Base-by-base conservation (phyloP, 92 coral and sea anemone genomes). In the Bergia sp. region DNA sequence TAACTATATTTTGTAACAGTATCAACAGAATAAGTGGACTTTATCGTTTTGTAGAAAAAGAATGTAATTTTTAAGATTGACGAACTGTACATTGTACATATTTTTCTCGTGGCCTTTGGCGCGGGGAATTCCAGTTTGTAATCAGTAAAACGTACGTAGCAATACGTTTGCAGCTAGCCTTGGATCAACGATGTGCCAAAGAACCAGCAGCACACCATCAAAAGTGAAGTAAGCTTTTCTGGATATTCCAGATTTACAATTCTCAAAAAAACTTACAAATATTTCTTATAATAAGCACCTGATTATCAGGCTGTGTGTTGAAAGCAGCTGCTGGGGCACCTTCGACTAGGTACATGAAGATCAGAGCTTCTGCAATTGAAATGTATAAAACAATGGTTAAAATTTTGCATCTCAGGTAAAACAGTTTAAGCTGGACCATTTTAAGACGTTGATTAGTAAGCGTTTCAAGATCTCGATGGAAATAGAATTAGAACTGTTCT, bases 41-140 rank as follows among this genome's bases (percentile, higher is more conserved):
- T 42, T 45, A 69, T 72, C 78, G 23, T 47, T 73, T 71, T 84
- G 36, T 44, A 84, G 78, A 84, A 45, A 75, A 73, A 71, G 87
- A 84, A 37, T 84, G 79, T 84, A 69, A 84, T 71, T 84, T 74
- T 84, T 84, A 71, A 49, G 38, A 29, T 84, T 71, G 78, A 39
- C 45, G 41, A 71, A 29, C 6, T 84, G 87, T 69, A 84, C 87
- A 84, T 84, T 84, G 79, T 84, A 69, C 87, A 84, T 84, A 84
- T 84, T 45, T 84, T 84, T 84, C 86, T 65, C 79, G 29, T 84
- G 18, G 69, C 44, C 75, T 37, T 84, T 72, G 77, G 65, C 64
- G 61, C 41, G 53, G 79, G 77, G 87, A 45, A 20, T 65, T 21
- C 43, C 37, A 45, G 67, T 84, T 84, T 82, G 76, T 82, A 82